Evolutionary conservation across 2,888 invertebrate species (phyloP), one percentile per base, ranked within the genome.

Genomic region (Parnassius mnemosyne): DNA sequence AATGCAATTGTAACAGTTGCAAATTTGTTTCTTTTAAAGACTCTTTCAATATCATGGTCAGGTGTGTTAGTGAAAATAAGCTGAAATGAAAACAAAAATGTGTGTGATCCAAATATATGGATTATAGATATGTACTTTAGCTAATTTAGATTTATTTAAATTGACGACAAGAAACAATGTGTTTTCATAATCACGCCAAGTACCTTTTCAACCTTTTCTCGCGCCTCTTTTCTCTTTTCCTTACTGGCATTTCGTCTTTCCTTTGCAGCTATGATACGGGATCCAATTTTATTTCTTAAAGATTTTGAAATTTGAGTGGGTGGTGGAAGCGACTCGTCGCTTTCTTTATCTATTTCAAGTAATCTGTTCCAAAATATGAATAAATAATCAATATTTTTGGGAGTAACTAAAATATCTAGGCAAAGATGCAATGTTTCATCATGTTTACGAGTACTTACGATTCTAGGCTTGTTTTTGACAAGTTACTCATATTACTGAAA

Each of bases 1-100:
- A 99, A 92, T 49, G 98, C 96, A 74, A 99, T 95, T 57, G 97
- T 98, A 12, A 99, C 97, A 42, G 98, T 97, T 13, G 97, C 89
- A 49, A 81, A 62, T 79, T 85, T 89, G 10, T 70, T 74, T 66
- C 74, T 85, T 70, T 84, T 87, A 3, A 69, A 67, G 34, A 65
- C 53, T 71, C 73, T 83, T 3, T 70, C 59, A 13, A 69, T 60
- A 16, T 82, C 80, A 57, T 79, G 74, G 68, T 82, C 86, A 1
- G 78, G 72, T n/a, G 83, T 81, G 62, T 87, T 89, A 57, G 82
- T 86, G 13, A 90, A 74, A 69, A 89, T 70, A 53, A 85, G 78
- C 89, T 90, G 76, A 47, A 78, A 63, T 59, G 60, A 44, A 13
- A 53, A 46, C 25, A 43, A 55, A 59, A 1, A 34, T 34, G 34